Percentiles rank a stretch among this genome's conserved stretches.
Conservation (phyloP, 2,797 vertebrate genomes). For the Yasuhikotakia modesta region DNA sequence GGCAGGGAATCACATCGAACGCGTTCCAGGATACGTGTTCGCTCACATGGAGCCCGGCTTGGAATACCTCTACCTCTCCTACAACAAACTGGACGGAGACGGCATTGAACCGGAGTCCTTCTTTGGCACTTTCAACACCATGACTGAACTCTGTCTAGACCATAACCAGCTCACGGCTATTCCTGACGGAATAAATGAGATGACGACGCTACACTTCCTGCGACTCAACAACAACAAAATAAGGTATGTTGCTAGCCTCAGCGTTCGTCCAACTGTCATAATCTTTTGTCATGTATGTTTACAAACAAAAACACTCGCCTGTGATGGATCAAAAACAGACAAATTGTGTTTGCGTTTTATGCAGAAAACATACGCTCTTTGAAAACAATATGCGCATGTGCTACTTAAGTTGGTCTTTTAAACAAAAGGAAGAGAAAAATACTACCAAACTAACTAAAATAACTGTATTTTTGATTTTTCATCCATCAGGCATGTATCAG, state of each 20-base stretch:
- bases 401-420: too few species aligned
- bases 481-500: constrained; percentile 80
- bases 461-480: constrained; percentile 39
- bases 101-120: constrained; percentile 89
- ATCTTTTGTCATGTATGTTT: neutral
- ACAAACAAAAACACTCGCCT: neutral
- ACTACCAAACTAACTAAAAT: too few species aligned
- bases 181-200: constrained; percentile 87
- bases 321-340: too few species aligned
- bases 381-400: too few species aligned
- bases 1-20: constrained; percentile 91
- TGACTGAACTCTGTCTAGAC: constrained; percentile 93
- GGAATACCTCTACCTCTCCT: constrained; percentile 95
- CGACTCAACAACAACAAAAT: constrained; percentile 92
- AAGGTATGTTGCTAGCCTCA: constrained; percentile 74
- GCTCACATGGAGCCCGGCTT: constrained; percentile 94
- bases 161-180: constrained; percentile 87
- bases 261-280: neutral
- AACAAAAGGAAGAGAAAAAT: too few species aligned
- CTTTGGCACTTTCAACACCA: constrained; percentile 84
- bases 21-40: constrained; percentile 94
- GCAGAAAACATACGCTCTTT: too few species aligned
- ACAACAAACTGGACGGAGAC: constrained; percentile 87
- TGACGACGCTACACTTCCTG: constrained; percentile 89
- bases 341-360: too few species aligned